These are phyloP conservation scores for Sakesphorus luctuosus DNA, from an alignment of 2,113 vertebrate genomes.

Conservation along the genomic window DNA sequence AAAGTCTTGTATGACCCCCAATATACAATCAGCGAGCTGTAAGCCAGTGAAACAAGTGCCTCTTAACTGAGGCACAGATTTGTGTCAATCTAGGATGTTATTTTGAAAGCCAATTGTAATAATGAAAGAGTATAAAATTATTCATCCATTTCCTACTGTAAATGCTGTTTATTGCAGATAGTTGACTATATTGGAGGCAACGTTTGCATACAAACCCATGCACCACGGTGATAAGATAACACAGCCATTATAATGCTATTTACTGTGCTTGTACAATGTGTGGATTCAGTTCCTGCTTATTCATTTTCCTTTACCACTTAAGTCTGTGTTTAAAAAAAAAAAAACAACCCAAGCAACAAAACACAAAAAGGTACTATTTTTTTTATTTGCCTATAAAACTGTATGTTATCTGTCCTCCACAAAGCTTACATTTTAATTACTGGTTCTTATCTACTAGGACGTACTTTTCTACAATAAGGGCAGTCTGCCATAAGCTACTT, in stretches of 20 bases:
- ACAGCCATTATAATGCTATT: neutral
- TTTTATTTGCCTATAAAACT: neutral
- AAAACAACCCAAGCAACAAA: neutral
- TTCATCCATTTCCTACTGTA: neutral
- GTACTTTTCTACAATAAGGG: neutral
- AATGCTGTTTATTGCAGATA: neutral
- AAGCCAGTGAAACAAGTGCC: neutral
- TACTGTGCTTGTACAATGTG: neutral
- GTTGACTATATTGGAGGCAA: neutral
- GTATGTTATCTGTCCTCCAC: neutral
- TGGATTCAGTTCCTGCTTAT: slow-evolving; percentile 1
- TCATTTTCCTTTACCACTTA: neutral
- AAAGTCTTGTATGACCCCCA: neutral
- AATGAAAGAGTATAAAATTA: neutral
- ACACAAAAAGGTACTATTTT: neutral
- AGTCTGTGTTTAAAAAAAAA: neutral
- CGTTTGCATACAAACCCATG: slow-evolving; percentile 18
- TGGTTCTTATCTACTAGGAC: slow-evolving; percentile 47
- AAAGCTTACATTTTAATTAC: slow-evolving; percentile 44
- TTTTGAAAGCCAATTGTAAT: neutral
- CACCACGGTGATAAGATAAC: slow-evolving; percentile 20
- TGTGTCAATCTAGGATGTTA: neutral
- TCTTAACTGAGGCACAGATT: neutral
- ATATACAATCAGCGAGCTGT: neutral
- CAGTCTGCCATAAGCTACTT: slow-evolving; percentile 16